phyloP scores from a whole-genome alignment of 2,113 vertebrate species.

The Sander vitreus region DNA sequence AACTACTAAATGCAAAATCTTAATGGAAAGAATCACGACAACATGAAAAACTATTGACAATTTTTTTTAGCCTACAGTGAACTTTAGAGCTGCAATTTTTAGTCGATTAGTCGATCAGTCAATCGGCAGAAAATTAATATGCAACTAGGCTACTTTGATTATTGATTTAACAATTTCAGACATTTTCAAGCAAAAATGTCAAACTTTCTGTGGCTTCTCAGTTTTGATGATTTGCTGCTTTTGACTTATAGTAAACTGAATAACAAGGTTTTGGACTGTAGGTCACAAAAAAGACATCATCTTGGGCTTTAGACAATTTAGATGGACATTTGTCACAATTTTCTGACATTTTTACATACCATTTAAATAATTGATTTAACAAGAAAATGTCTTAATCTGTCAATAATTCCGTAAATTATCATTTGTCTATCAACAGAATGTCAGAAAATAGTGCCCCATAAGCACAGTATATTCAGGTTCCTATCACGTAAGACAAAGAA shows the following conservation, averaged over 20 bases:
- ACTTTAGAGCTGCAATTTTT: background rate
- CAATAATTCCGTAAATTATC: background rate
- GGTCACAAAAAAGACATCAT: background rate
- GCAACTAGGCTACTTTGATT: background rate
- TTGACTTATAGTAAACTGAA: background rate
- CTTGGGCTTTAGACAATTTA: background rate
- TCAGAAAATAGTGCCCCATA: background rate
- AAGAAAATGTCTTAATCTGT: background rate
- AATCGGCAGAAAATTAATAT: background rate
- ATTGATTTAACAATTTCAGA: background rate
- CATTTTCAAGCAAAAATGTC: background rate
- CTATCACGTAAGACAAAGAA: no score
- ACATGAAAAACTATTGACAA: background rate
- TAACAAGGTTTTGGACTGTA: background rate
- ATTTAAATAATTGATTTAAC: background rate
- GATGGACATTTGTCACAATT: no score
- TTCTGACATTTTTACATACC: background rate
- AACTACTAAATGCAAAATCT: background rate
- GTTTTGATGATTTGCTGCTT: background rate
- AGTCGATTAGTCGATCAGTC: background rate
- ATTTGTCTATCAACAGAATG: background rate
- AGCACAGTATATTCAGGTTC: no score
- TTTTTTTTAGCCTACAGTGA: background rate
- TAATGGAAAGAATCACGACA: slow-evolving; percentile 12
- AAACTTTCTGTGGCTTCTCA: background rate